phyloP scores from a whole-genome alignment of 1,140 invertebrate species.

The Drosophila littoralis region DNA sequence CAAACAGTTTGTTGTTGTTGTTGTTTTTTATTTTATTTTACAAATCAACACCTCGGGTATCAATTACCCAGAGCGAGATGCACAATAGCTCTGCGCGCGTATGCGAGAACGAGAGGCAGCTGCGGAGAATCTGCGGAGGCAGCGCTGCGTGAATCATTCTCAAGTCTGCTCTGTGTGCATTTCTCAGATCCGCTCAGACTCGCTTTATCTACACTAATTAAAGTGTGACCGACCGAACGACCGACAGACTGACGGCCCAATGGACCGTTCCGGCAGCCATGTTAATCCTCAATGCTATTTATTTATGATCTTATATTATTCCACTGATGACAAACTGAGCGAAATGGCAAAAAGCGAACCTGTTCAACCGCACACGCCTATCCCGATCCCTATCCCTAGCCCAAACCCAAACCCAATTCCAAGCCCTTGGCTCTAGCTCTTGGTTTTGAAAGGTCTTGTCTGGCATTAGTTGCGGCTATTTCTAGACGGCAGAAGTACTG shows the following conservation, averaged over 20 bases:
- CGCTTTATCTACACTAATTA: constrained; percentile 78
- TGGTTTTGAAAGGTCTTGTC: constrained; percentile 9
- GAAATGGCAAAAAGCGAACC: constrained; percentile 29
- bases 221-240: constrained; percentile 70
- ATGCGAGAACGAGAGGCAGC: constrained; percentile 6
- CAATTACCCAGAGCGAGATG: constrained; percentile 59
- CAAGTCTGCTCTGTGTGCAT: constrained; percentile 52
- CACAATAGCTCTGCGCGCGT: not conserved
- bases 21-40: constrained; percentile 65
- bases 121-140: not conserved
- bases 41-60: constrained; percentile 81
- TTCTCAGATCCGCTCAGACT: constrained; percentile 70
- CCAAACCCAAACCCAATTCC: no score
- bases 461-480: constrained; percentile 64
- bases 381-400: constrained; percentile 1
- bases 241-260: not conserved
- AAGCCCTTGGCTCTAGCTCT: constrained; percentile 17
- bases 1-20: constrained; percentile 67
- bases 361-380: constrained; percentile 77
- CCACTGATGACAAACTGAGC: constrained; percentile 46
- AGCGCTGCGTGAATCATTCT: constrained; percentile 53
- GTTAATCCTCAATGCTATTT: constrained; percentile 68
- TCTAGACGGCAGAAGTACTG: constrained; percentile 14
- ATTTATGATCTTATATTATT: constrained; percentile 81
- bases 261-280: constrained; percentile 28